Percentiles rank a stretch among this genome's conserved stretches.
Evolutionary conservation across 2,888 invertebrate species (phyloP).

Genomic region (Apamea monoglypha): DNA sequence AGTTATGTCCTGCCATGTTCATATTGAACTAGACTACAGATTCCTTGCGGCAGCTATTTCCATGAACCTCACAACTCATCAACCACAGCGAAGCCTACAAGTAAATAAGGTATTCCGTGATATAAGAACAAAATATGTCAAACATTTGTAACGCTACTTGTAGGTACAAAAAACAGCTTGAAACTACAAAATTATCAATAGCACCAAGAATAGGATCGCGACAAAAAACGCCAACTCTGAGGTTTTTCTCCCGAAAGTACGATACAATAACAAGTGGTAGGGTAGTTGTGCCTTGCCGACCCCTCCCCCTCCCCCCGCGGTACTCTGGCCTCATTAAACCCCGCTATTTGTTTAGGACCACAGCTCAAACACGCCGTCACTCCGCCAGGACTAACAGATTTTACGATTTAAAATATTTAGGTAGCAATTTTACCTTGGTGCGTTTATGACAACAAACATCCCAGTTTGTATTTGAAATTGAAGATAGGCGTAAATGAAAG

Average conservation of each 20-base stretch:
- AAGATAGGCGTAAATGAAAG: constrained; percentile 57
- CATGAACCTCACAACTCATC: background rate
- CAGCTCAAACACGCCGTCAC: constrained; percentile 84
- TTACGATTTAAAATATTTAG: constrained; percentile 88
- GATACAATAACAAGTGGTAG: constrained; percentile 64
- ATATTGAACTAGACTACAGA: background rate
- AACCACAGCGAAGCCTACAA: background rate
- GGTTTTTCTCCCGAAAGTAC: constrained; percentile 58
- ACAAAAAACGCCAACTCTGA: constrained; percentile 36
- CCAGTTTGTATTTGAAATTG: constrained; percentile 75
- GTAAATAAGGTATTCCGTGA: background rate
- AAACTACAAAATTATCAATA: constrained; percentile 22
- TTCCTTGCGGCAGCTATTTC: background rate
- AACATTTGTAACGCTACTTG: background rate
- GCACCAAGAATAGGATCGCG: constrained; percentile 9
- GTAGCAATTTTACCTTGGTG: constrained; percentile 82
- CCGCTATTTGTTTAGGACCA: constrained; percentile 88
- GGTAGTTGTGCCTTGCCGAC: constrained; percentile 56
- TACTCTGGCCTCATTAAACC: constrained; percentile 86
- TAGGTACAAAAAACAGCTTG: background rate
- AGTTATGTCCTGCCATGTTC: background rate
- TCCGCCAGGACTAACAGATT: constrained; percentile 85
- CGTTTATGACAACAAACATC: constrained; percentile 85
- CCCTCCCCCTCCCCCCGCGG: constrained; percentile 40
- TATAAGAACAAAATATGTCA: background rate